phyloP scores from a whole-genome alignment of 2,113 vertebrate species.

The Tragelaphus buxtoni region DNA sequence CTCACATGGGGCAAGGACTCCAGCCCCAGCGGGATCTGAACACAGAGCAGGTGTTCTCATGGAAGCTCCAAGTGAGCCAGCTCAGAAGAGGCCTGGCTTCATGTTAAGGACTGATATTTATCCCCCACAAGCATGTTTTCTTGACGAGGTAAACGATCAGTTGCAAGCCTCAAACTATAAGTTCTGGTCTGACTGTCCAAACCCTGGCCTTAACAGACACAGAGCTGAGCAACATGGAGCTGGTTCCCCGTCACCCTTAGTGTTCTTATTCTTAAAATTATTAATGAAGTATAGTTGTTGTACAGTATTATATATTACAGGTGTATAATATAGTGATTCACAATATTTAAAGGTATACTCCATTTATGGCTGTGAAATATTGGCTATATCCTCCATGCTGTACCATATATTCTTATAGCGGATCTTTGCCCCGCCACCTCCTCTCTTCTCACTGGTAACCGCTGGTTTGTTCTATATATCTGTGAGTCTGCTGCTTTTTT shows the following conservation, averaged over 20 bases:
- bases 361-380: not conserved
- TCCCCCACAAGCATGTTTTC: not conserved
- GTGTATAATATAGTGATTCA: not conserved
- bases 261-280: not conserved
- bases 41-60: not conserved
- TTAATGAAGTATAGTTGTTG: not conserved
- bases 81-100: not conserved
- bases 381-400: not conserved
- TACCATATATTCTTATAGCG: not conserved
- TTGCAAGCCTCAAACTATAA: not conserved
- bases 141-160: not conserved
- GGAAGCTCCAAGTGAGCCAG: not conserved
- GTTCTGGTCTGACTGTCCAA: not conserved
- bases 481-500: not conserved
- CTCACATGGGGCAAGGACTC: not conserved
- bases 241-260: no score
- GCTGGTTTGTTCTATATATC: not conserved
- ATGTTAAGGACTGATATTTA: not conserved
- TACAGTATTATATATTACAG: not conserved
- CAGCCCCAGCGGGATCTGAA: fast-evolving
- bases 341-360: not conserved
- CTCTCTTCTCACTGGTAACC: not conserved
- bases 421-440: not conserved
- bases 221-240: not conserved
- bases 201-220: not conserved